A percentile compares a stretch with the other conserved stretches of the same genome.
Evolutionary conservation across 2,113 vertebrate genomes (phyloP).

Genomic region (Oryzias celebensis): DNA sequence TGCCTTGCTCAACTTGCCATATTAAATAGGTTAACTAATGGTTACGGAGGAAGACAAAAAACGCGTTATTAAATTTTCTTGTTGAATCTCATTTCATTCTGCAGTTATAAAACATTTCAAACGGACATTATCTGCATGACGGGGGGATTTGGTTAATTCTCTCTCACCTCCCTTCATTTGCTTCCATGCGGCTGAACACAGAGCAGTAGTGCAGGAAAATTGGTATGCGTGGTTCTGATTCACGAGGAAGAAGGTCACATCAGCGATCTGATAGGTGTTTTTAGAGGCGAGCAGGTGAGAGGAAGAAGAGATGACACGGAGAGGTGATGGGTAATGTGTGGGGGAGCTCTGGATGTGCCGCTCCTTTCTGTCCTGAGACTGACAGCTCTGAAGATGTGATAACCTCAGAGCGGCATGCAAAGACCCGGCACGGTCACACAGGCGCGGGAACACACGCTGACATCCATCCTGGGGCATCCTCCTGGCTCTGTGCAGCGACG

Average conservation of each 20-base stretch:
- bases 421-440: slow-evolving; percentile 32
- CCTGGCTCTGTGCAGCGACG: slow-evolving; percentile 45
- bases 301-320: slow-evolving; percentile 41
- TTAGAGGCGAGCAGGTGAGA: slow-evolving; percentile 52
- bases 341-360: slow-evolving; percentile 58
- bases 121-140: slow-evolving; percentile 59
- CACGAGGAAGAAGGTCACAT: slow-evolving; percentile 72
- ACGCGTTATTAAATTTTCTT: slow-evolving; percentile 63
- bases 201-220: slow-evolving; percentile 26
- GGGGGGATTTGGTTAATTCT: slow-evolving; percentile 69
- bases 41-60: slow-evolving; percentile 50
- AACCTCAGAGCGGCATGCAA: slow-evolving; percentile 56
- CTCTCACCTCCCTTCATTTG: slow-evolving; percentile 60
- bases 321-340: slow-evolving; percentile 63
- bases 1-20: slow-evolving; percentile 61
- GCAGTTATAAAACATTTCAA: slow-evolving; percentile 65
- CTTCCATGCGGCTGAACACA: slow-evolving; percentile 58
- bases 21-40: slow-evolving; percentile 72
- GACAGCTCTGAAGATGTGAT: slow-evolving; percentile 64
- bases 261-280: slow-evolving; percentile 65
- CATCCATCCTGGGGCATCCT: slow-evolving; percentile 60
- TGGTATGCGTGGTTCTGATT: slow-evolving; percentile 66
- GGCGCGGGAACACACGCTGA: slow-evolving; percentile 32
- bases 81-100: slow-evolving; percentile 61
- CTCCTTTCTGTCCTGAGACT: slow-evolving; percentile 49